phyloP scores from a whole-genome alignment of 2,888 invertebrate species.

The Tuberolachnus salignus region DNA sequence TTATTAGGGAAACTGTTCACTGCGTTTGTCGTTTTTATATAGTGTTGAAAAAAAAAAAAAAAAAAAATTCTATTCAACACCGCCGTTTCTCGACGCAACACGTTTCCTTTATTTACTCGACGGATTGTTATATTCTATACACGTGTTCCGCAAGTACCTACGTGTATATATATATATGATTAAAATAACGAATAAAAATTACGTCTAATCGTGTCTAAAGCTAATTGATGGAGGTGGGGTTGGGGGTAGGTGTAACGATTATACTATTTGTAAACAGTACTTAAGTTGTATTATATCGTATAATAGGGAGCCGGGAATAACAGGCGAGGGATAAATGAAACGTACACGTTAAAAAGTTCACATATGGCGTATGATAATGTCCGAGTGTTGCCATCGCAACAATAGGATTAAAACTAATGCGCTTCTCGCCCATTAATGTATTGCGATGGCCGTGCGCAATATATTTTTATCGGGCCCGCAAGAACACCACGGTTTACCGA shows the following conservation, averaged over 20 bases:
- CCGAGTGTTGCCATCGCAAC: conserved; percentile 2
- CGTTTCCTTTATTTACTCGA: neutral
- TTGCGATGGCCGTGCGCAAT: neutral
- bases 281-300: neutral
- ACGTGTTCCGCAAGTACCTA: neutral
- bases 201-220: conserved; percentile 6
- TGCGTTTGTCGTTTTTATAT: too few species aligned
- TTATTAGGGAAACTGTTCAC: too few species aligned
- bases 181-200: too few species aligned
- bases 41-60: too few species aligned
- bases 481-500: neutral
- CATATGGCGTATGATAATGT: conserved; percentile 17
- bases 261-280: conserved; percentile 16
- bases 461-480: too few species aligned
- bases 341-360: neutral
- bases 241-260: neutral
- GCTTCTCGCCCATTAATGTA: conserved; percentile 30
- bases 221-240: neutral
- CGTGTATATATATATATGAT: too few species aligned
- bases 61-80: too few species aligned
- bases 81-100: too few species aligned
- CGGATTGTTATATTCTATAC: neutral
- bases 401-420: conserved; percentile 34
- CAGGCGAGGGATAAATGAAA: neutral
- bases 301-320: neutral